Percentiles rank a stretch among this genome's conserved stretches.
These are phyloP conservation scores for Cotesia typhae DNA, from an alignment of 1,140 invertebrate genomes.

Conservation along the genomic window DNA sequence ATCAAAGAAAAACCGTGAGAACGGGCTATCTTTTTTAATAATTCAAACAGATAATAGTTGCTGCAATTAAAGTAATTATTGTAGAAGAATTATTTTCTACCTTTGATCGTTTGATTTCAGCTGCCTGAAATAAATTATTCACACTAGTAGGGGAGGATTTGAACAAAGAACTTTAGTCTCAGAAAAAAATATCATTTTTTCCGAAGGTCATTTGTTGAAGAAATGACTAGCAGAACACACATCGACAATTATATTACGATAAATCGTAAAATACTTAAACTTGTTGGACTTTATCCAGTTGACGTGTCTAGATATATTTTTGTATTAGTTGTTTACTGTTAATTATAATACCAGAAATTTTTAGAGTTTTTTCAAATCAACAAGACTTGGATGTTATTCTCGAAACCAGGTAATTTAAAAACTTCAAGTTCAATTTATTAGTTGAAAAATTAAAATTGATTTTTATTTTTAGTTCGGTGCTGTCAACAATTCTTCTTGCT, in stretches of 20 bases:
- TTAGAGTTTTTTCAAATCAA: conserved; percentile 42
- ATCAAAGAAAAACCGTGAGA: no score
- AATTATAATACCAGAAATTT: conserved; percentile 46
- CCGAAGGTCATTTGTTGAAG: background rate
- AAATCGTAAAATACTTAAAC: conserved; percentile 45
- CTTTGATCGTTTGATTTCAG: no score
- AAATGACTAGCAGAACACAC: conserved; percentile 28
- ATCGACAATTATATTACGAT: conserved; percentile 43
- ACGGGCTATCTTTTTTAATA: no score
- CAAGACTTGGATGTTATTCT: conserved; percentile 42
- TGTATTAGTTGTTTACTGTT: conserved; percentile 44
- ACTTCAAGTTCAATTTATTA: background rate
- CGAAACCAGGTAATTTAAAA: conserved; percentile 45
- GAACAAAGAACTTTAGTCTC: no score
- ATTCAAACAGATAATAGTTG: no score
- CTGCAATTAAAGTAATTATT: no score
- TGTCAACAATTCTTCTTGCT: conserved; percentile 48
- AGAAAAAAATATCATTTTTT: background rate
- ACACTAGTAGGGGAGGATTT: no score
- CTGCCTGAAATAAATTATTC: no score
- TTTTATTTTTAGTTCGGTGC: conserved; percentile 44
- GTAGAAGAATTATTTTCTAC: no score
- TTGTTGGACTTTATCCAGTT: conserved; percentile 50
- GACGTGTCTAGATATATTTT: conserved; percentile 40
- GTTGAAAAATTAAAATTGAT: background rate